These are phyloP conservation scores for Morus bassanus DNA, from an alignment of 2,797 vertebrate genomes.

Conservation along the genomic window DNA sequence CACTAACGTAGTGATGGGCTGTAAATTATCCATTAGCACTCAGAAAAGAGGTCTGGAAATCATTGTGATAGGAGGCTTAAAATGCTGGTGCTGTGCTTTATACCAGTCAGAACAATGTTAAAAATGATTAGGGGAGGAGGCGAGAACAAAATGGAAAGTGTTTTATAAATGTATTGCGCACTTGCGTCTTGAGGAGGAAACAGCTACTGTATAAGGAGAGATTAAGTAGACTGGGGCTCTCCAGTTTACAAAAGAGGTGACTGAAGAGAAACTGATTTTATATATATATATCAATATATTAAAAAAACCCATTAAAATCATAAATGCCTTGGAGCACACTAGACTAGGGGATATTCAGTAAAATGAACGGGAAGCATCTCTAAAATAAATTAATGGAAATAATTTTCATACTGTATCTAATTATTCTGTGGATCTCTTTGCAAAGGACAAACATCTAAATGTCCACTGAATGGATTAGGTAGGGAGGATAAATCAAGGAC, in stretches of 20 bases:
- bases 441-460: not conserved
- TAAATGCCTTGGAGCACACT: not conserved
- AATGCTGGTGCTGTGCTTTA: not conserved
- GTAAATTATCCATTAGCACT: constrained; percentile 46
- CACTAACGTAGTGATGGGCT: not conserved
- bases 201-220: not conserved
- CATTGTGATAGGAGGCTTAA: not conserved
- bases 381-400: not conserved
- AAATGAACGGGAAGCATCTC: not conserved
- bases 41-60: not conserved
- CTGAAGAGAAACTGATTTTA: not conserved
- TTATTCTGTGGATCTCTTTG: not conserved
- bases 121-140: not conserved
- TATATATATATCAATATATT: not conserved
- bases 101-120: not conserved
- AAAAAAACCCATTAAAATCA: not conserved
- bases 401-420: not conserved
- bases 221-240: not conserved
- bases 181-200: not conserved
- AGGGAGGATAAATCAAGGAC: not conserved
- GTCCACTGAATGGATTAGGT: not conserved
- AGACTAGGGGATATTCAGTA: not conserved
- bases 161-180: not conserved
- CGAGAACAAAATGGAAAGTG: not conserved
- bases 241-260: not conserved